A percentile compares a stretch with the other conserved stretches of the same genome.
Conservation (phyloP, 2,113 vertebrate genomes). For the Peromyscus maniculatus region DNA sequence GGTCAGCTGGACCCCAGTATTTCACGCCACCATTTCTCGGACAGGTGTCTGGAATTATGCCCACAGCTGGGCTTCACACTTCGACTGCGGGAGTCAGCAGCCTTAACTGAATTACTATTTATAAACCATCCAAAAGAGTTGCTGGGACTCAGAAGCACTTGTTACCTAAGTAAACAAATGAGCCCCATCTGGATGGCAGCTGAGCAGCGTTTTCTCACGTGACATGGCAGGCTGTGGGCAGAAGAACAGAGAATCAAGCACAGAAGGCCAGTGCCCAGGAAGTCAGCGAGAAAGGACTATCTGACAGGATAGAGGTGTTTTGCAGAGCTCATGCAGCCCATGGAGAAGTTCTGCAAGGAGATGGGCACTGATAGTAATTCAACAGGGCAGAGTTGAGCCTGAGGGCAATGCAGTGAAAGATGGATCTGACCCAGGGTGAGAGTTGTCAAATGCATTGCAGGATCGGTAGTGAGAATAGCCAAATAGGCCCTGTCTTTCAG, state of each 20-base stretch:
- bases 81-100: not conserved
- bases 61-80: not conserved
- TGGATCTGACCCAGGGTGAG: no score
- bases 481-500: not conserved
- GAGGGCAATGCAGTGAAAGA: not conserved
- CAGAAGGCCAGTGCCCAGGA: not conserved
- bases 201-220: not conserved
- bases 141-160: not conserved
- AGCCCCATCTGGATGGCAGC: not conserved
- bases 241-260: not conserved
- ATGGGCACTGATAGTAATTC: accelerated
- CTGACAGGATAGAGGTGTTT: not conserved
- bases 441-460: not conserved
- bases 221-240: not conserved
- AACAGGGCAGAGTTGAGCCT: not conserved
- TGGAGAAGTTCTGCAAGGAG: not conserved
- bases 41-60: not conserved
- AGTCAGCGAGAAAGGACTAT: not conserved
- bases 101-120: slow-evolving; percentile 9
- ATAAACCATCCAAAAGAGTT: not conserved
- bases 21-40: not conserved
- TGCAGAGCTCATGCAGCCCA: accelerated
- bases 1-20: not conserved
- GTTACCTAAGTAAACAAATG: not conserved
- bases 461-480: not conserved